phyloP scores from a whole-genome alignment of 1,140 invertebrate genomes.

The Pseudoatta argentina region DNA sequence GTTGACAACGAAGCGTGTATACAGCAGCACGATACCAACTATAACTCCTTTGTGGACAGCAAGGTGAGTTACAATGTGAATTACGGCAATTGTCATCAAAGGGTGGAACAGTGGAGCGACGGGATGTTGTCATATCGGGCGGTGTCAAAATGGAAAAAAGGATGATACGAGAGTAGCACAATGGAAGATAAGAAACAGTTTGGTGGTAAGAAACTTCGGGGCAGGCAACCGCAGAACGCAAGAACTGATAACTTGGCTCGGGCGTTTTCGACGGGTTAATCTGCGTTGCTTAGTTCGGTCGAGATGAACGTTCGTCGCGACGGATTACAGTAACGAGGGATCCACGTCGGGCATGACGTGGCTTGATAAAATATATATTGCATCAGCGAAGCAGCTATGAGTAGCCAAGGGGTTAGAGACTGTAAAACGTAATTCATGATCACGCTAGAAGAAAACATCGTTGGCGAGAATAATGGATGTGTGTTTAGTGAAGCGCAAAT shows the following conservation, averaged over 20 bases:
- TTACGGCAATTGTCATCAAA: constrained; percentile 6
- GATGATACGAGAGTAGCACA: constrained; percentile 40
- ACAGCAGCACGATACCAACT: not conserved
- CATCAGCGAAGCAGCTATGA: constrained; percentile 5
- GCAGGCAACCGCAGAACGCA: not conserved
- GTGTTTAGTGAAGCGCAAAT: constrained; percentile 11
- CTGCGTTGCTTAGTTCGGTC: not conserved
- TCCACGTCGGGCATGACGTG: constrained; percentile 3
- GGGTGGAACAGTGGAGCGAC: not conserved
- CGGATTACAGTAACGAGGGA: constrained; percentile 43
- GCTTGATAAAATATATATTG: constrained; percentile 37
- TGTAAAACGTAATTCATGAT: constrained; percentile 43
- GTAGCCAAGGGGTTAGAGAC: not conserved
- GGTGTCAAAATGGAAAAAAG: not conserved
- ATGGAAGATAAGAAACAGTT: constrained; percentile 39
- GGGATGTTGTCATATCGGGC: not conserved
- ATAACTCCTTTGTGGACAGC: not conserved
- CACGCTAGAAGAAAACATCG: not conserved
- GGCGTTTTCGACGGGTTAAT: constrained; percentile 12
- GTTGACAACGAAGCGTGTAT: not conserved
- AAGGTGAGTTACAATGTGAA: constrained; percentile 57
- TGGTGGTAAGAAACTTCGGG: constrained; percentile 42
- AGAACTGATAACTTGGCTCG: constrained; percentile 20
- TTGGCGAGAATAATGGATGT: not conserved
- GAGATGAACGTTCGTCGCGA: constrained; percentile 9